Conservation (phyloP, 1,140 invertebrate species). For the Drosophila rufa region DNA sequence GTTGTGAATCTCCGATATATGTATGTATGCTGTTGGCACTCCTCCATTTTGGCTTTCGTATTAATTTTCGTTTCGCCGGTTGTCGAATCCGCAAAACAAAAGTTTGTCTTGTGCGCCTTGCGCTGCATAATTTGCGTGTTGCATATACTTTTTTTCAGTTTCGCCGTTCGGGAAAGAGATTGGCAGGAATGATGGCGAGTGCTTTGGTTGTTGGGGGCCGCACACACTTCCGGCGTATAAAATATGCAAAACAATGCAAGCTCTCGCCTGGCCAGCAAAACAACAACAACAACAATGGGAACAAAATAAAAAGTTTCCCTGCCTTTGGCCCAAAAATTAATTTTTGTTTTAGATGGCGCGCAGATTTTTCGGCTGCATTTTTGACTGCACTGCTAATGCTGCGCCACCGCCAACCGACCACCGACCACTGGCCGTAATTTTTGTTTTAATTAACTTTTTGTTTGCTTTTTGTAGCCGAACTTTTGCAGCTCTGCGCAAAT, state of each 20-base stretch:
- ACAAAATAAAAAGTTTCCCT: slow-evolving; percentile 59
- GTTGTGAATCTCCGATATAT: slow-evolving; percentile 10
- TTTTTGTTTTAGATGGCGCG: slow-evolving; percentile 68
- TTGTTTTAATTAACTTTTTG: slow-evolving; percentile 75
- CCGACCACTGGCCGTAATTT: slow-evolving; percentile 54
- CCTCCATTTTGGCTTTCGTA: slow-evolving; percentile 62
- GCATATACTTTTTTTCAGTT: slow-evolving; percentile 43
- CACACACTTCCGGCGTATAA: slow-evolving; percentile 75
- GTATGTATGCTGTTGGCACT: slow-evolving; percentile 8
- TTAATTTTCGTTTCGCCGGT: slow-evolving; percentile 74
- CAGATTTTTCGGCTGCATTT: slow-evolving; percentile 73
- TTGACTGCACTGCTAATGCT: slow-evolving; percentile 66
- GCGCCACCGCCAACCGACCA: slow-evolving; percentile 51
- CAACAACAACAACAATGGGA: slow-evolving; percentile 39
- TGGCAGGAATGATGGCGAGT: slow-evolving; percentile 30
- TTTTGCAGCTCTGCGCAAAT: slow-evolving; percentile 48
- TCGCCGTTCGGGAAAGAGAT: slow-evolving; percentile 12
- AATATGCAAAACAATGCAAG: slow-evolving; percentile 82
- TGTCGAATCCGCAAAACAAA: slow-evolving; percentile 75
- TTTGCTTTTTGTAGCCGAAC: slow-evolving; percentile 39
- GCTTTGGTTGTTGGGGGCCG: slow-evolving; percentile 33
- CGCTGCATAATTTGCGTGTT: slow-evolving; percentile 77
- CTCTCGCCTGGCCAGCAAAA: slow-evolving; percentile 56
- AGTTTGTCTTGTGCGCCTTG: slow-evolving; percentile 79
- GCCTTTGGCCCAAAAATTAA: slow-evolving; percentile 68